These are phyloP conservation scores for Julus scandinavius DNA, from an alignment of 2,888 invertebrate genomes.

Conservation along the genomic window DNA sequence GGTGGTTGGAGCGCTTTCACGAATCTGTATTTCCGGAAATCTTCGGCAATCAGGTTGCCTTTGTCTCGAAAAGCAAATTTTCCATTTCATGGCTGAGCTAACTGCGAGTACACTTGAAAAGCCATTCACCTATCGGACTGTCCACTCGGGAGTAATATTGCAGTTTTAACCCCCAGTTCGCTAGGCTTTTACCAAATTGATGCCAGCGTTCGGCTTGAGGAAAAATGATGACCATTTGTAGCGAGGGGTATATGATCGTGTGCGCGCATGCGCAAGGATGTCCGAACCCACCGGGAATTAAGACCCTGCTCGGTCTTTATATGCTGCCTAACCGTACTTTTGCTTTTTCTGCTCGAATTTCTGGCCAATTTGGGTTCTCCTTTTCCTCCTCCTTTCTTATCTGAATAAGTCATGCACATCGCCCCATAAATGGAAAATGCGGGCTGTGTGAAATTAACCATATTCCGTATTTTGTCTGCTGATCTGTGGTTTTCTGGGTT, in stretches of 20 bases:
- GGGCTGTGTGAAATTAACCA: background rate
- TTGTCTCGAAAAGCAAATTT: background rate
- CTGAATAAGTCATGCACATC: background rate
- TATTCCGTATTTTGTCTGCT: background rate
- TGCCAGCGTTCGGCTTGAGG: background rate
- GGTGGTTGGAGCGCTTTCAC: no score
- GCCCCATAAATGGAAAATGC: background rate
- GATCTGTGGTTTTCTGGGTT: background rate
- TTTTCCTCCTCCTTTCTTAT: background rate
- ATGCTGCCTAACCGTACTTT: no score
- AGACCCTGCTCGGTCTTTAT: background rate
- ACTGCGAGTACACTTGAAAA: background rate
- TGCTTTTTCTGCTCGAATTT: background rate
- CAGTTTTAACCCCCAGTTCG: background rate
- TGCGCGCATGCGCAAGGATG: background rate
- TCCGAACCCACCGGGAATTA: background rate
- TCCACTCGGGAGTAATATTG: background rate
- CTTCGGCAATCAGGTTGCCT: background rate
- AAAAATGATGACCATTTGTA: slow-evolving; percentile 8
- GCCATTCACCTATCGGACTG: background rate
- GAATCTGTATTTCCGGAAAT: background rate
- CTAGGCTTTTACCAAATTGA: slow-evolving; percentile 8
- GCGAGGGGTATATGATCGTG: background rate
- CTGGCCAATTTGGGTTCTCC: background rate
- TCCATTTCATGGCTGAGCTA: slow-evolving; percentile 42